Base-by-base conservation (phyloP, 2,797 vertebrate genomes). In the Botia almorhae region DNA sequence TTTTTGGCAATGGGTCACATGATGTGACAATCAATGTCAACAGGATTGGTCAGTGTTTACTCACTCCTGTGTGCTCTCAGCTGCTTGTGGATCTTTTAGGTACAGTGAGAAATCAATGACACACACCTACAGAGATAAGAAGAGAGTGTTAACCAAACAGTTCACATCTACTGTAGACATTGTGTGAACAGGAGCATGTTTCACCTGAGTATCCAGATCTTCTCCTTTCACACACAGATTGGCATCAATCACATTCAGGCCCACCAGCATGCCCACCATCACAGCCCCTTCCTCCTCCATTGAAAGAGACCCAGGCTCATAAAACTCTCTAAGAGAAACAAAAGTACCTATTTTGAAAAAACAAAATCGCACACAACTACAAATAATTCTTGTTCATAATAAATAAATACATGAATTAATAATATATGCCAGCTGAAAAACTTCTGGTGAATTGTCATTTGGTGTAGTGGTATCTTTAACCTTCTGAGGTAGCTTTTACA, bases 151-250 rank as follows among this genome's bases (percentile, higher is more conserved):
- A 12, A 61, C 39, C 39, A n/a, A 2, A 19, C 61, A 36, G 1
- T 19, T 63, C 21, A 26, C 48, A 39, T 26, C 55, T 68, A 29
- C 12, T 53, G 48, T 4, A 23, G 16, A 17, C 58, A 10, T 6
- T 0, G 53, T 13, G n/a, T 8, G 33, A 21, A 55, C 13, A 13
- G 7, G 2, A 51, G 5, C 19, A 6, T 17, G 14, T n/a, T 65
- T 87, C 85, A 98, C 96, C 96, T 97, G 97, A 73, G 96, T 96
- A 91, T 99, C 98, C 83, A 99, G 92, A 88, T 99, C 96, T 93
- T 99, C 98, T 86, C 98, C 98, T 94, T 99, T 99, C 82, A 99
- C 95, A 88, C 98, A 99, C 60, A 99, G 95, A 86, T 99, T 99
- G 81, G 98, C 98, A 86, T 99, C 98, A 19, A 99, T 97, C 76